Evolutionary conservation across 2,888 invertebrate species (phyloP), one percentile per base, ranked within the genome.

Genomic region (Dasysyrphus tricinctus): DNA sequence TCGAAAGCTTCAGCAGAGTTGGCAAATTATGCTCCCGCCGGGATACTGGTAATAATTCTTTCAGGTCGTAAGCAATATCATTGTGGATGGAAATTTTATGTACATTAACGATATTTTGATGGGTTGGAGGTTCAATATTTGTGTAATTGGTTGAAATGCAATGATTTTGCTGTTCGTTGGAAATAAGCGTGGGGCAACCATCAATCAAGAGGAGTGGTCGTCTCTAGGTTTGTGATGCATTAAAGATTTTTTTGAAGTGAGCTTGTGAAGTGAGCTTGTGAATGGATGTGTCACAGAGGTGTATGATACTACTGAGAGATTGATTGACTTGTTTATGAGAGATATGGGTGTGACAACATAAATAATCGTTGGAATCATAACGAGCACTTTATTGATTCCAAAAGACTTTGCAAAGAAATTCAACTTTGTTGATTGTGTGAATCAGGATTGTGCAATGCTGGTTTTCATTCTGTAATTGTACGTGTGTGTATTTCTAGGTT

Each of bases 181-280:
- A n/a, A 7, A n/a, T 37, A 14, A 37, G 16, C 59, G 49, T 34
- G 32, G 24, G 59, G 37, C 0, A 39, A 12, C n/a, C n/a, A 82
- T 82, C 54, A 74, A 74, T 74, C 73, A 32, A 70, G 1, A 74
- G 79, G 63, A 69, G 73, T 69, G 67, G 37, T 51, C 29, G 29
- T 32, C 39, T 34, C 9, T 16, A 5, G 54, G 7, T 7, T 54
- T 57, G 5, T 34, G 59, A 59, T 59, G 59, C 59, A 59, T 59
- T 59, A 11, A 51, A 51, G 51, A 49, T 29, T 29, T 19, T 51
- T 59, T 37, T 19, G 19, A 14, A n/a, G n/a, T n/a, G n/a, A n/a
- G n/a, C n/a, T n/a, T n/a, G 24, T 39, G 39, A 12, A 5, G 59
- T 19, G 24, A 4, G 3, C 24, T 39, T 42, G 19, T 39, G 24